Conservation (phyloP, 35 echinoderm and acorn worm genomes). For the Chiridota heheva region DNA sequence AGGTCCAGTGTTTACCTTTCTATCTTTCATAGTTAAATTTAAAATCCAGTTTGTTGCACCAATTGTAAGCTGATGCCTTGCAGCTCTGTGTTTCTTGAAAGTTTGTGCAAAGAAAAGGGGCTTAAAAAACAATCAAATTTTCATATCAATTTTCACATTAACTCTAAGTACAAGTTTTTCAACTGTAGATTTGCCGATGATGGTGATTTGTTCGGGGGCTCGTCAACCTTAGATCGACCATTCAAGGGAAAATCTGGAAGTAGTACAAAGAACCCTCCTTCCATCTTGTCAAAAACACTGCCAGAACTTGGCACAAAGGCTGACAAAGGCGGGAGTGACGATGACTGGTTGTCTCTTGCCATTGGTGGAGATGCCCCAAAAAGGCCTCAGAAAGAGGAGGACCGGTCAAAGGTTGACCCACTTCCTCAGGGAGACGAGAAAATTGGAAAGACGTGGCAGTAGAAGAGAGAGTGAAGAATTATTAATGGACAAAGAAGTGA, state of each 20-base stretch:
- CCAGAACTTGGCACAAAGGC: neutral
- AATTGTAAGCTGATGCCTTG: too few relatives aligned
- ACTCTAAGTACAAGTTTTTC: too few relatives aligned
- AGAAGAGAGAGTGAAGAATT: neutral
- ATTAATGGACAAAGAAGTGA: neutral
- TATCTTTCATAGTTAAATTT: too few relatives aligned
- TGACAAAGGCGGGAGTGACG: conserved; percentile 12
- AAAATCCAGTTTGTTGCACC: too few relatives aligned
- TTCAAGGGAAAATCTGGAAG: conserved; percentile 1
- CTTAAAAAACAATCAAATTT: too few relatives aligned
- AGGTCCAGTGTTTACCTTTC: too few relatives aligned
- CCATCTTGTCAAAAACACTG: neutral
- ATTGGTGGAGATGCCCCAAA: conserved; percentile 2
- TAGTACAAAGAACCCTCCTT: neutral
- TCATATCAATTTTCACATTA: too few relatives aligned
- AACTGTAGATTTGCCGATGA: conserved; percentile 73
- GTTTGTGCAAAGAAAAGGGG: too few relatives aligned
- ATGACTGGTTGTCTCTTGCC: conserved; percentile 67
- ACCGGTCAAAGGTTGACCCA: neutral
- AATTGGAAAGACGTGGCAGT: neutral
- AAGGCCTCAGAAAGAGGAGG: neutral
- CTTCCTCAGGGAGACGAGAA: neutral
- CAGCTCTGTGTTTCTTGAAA: too few relatives aligned
- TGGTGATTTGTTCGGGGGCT: conserved; percentile 46
- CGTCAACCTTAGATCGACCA: conserved; percentile 56